These are phyloP conservation scores for Heliconius charithonia DNA, from an alignment of 2,888 invertebrate genomes.

Conservation along the genomic window DNA sequence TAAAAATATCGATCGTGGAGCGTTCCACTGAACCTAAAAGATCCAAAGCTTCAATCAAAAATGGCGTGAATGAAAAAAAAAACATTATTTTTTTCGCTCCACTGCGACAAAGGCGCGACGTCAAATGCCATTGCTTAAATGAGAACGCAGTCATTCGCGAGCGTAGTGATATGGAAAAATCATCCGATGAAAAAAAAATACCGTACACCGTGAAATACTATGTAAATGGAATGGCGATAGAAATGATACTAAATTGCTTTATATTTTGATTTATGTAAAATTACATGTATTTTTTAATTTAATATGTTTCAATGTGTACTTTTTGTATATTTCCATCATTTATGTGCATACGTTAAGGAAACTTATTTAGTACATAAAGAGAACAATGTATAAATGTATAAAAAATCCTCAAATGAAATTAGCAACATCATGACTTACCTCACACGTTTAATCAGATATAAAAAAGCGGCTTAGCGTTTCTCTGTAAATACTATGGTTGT, in stretches of 20 bases:
- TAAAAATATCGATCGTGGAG: conserved; percentile 34
- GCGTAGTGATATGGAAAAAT: conserved; percentile 80
- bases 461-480: too few relatives aligned
- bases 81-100: conserved; percentile 60
- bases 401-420: too few relatives aligned
- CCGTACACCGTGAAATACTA: conserved; percentile 49
- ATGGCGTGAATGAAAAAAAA: conserved; percentile 61
- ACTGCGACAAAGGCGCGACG: conserved; percentile 71
- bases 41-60: conserved; percentile 72
- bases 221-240: conserved; percentile 15
- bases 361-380: background rate
- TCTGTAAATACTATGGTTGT: too few relatives aligned
- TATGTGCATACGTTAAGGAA: background rate
- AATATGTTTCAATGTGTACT: background rate
- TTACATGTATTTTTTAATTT: too few relatives aligned
- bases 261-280: background rate
- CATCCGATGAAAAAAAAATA: conserved; percentile 69
- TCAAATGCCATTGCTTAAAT: conserved; percentile 82
- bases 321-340: background rate
- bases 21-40: conserved; percentile 52
- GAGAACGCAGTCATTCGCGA: conserved; percentile 79
- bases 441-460: too few relatives aligned
- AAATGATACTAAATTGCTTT: conserved; percentile 22
- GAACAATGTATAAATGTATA: too few relatives aligned
- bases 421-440: too few relatives aligned